Evolutionary conservation across 2,797 vertebrate genomes (phyloP).

Genomic region (Harpagifer antarcticus): DNA sequence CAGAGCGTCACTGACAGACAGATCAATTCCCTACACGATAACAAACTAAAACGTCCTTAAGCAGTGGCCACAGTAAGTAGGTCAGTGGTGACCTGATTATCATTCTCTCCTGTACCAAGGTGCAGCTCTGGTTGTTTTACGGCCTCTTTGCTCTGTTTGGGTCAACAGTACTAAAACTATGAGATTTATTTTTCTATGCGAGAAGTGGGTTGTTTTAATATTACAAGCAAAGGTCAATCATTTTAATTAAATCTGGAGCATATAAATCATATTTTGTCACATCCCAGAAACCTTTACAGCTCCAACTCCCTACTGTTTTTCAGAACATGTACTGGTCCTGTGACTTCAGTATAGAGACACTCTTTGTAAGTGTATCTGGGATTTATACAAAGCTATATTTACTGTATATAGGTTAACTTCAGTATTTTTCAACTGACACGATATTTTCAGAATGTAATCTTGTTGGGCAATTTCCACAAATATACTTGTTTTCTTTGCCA

Average conservation of each 20-base stretch:
- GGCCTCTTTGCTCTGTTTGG: background rate
- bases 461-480: too few relatives aligned
- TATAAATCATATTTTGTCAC: background rate
- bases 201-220: conserved; percentile 17
- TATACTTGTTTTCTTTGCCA: too few relatives aligned
- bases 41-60: conserved; percentile 8
- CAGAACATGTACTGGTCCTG: background rate
- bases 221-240: background rate
- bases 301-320: background rate
- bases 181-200: background rate
- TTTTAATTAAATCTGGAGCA: conserved; percentile 6
- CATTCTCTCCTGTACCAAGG: background rate
- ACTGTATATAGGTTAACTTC: background rate
- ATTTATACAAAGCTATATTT: background rate
- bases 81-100: conserved; percentile 34
- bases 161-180: conserved; percentile 6
- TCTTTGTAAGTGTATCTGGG: background rate
- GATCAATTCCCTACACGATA: conserved; percentile 23
- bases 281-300: background rate
- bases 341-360: background rate
- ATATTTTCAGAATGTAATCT: too few relatives aligned
- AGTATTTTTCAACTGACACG: too few relatives aligned
- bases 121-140: background rate
- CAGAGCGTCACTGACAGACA: background rate
- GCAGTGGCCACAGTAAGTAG: conserved; percentile 24